Conservation (phyloP, 92 coral and sea anemone genomes). For the Meandrina meandrites region DNA sequence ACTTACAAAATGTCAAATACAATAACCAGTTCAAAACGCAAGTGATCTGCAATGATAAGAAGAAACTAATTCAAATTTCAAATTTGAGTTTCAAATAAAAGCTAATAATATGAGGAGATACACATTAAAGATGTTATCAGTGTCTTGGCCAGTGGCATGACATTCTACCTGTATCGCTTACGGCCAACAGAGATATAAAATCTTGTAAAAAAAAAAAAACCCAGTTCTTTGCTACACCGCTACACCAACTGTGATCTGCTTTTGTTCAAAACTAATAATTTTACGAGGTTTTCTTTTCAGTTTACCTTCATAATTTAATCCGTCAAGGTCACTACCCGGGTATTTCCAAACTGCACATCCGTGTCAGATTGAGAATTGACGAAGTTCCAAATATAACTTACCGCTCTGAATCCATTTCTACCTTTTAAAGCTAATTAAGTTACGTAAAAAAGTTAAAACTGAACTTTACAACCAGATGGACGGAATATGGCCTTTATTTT, state of each 20-base stretch:
- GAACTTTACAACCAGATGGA: neutral
- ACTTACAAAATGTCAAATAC: too few relatives aligned
- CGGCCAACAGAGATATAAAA: neutral
- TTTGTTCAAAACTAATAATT: neutral
- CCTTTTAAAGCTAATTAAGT: neutral
- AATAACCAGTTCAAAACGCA: neutral
- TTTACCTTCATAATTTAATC: neutral
- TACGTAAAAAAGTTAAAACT: neutral
- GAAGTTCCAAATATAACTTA: too few relatives aligned
- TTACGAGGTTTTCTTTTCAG: too few relatives aligned
- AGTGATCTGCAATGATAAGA: neutral
- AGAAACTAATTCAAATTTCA: too few relatives aligned
- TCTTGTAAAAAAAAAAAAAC: neutral
- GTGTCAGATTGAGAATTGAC: neutral
- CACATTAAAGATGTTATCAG: neutral
- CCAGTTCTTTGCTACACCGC: neutral
- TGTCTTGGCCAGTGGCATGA: neutral
- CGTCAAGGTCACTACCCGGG: neutral
- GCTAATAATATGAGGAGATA: neutral
- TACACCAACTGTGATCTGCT: neutral
- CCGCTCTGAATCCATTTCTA: neutral
- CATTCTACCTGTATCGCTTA: neutral
- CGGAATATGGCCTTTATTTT: neutral
- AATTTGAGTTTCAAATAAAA: too few relatives aligned
- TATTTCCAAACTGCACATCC: neutral